Base-by-base conservation (phyloP, 2,888 invertebrate genomes). In the Apodemia mormo region DNA sequence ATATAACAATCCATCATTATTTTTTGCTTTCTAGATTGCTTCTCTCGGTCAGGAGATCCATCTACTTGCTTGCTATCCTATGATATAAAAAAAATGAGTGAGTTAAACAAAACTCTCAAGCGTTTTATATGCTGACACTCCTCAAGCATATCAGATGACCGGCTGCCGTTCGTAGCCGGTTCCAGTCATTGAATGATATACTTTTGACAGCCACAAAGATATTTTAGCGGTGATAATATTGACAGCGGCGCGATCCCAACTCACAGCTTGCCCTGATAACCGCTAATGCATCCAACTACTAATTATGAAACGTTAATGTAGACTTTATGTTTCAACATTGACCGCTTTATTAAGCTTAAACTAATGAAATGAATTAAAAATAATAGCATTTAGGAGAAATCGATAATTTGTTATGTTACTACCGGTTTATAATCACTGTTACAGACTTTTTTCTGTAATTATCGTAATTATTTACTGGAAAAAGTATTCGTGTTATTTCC, bases 131-230 rank as follows among this genome's bases (percentile, higher is more conserved):
- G 76, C 72, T 67, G 70, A 73, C 76, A 68, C 54, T 80, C 70
- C 75, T 29, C 8, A 54, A 56, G 29, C 56, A 29, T 56, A 56
- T 56, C 56, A 56, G 56, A 56, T 56, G 56, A 56, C 56, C 56
- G 56, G 56, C 56, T 56, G 56, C 56, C 29, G 56, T 29, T 14
- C 56, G 56, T 30, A 56, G 56, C 56, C 56, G 56, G 56, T 56
- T 56, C 56, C 56, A 56, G 56, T 81, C 79, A 81, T 79, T 77
- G 82, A 84, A 83, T 86, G 87, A 88, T 87, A 88, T 85, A 85
- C 85, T 85, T 89, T 85, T 89, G 89, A 89, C 89, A 85, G 86
- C 79, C 72, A 66, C 75, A 71, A 74, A 79, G 85, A 89, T 87
- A 84, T 82, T 80, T 75, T 77, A 75, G 79, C 69, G 69, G 66